phyloP scores from a whole-genome alignment of 2,888 invertebrate genomes.

The Bellardia bayeri region DNA sequence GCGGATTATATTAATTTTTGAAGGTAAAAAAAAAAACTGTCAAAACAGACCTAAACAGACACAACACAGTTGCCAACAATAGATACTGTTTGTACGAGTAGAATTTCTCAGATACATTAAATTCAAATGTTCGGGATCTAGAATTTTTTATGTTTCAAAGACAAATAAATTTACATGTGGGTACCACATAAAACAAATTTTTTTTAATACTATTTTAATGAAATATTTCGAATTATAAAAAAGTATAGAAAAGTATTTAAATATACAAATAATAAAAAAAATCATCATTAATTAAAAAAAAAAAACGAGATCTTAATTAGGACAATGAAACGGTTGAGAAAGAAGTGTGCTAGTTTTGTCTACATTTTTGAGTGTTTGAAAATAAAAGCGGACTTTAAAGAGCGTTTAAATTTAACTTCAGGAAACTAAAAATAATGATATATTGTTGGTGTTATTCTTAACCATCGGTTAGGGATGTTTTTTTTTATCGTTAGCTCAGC shows the following conservation, averaged over 20 bases:
- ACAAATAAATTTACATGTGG: conserved; percentile 14
- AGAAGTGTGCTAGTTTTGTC: conserved; percentile 31
- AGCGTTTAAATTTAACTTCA: background rate
- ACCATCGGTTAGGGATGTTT: too few species aligned
- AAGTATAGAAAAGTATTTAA: conserved; percentile 13
- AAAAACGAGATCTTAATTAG: conserved; percentile 27
- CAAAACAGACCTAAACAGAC: background rate
- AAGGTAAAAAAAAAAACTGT: conserved; percentile 58
- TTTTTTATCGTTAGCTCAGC: too few species aligned
- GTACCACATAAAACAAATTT: background rate
- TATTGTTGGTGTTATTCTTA: too few species aligned
- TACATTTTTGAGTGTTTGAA: background rate
- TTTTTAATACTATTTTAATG: background rate
- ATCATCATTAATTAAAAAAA: conserved; percentile 27
- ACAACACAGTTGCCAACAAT: background rate
- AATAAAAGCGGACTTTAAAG: background rate
- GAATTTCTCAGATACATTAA: conserved; percentile 1
- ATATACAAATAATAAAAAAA: conserved; percentile 24
- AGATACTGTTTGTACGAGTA: conserved; percentile 1
- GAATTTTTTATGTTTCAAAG: background rate
- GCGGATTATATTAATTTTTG: conserved; percentile 67
- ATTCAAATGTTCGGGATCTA: conserved; percentile 19
- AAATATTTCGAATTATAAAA: background rate
- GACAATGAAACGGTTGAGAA: conserved; percentile 34
- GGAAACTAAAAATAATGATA: background rate